Evolutionary conservation across 2,113 vertebrate genomes (phyloP).

Genomic region (Dicerorhinus sumatrensis): DNA sequence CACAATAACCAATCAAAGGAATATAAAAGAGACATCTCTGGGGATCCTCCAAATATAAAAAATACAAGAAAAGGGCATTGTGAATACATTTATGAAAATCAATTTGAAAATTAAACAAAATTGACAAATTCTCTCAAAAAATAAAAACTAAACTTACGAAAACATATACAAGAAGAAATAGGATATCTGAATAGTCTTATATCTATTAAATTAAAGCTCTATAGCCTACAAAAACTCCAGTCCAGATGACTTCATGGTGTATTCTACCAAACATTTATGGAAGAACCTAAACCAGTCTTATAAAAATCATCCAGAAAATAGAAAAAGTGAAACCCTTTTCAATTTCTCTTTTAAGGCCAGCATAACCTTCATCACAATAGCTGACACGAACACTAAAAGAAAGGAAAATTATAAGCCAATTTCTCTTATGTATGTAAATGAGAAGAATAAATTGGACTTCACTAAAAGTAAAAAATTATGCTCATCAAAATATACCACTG

Average conservation of each 20-base stretch:
- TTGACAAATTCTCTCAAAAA: neutral
- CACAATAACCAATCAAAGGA: neutral
- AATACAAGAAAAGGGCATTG: neutral
- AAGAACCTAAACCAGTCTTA: neutral
- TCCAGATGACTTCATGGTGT: neutral
- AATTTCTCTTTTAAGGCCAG: neutral
- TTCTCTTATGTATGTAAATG: neutral
- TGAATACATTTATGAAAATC: neutral
- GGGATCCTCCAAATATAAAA: neutral
- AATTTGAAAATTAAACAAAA: constrained; percentile 18
- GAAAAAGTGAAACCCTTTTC: neutral
- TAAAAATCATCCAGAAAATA: neutral
- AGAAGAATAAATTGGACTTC: constrained; percentile 5
- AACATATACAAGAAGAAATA: neutral
- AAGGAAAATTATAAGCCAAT: neutral
- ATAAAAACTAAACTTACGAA: neutral
- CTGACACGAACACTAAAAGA: neutral
- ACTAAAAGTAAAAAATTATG: neutral
- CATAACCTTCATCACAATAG: neutral
- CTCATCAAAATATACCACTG: neutral
- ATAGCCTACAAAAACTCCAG: neutral
- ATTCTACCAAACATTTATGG: neutral
- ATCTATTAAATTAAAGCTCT: neutral
- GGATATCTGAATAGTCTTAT: neutral
- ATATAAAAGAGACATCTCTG: neutral